Conservation (phyloP, 2,113 vertebrate genomes). For the Passer domesticus region DNA sequence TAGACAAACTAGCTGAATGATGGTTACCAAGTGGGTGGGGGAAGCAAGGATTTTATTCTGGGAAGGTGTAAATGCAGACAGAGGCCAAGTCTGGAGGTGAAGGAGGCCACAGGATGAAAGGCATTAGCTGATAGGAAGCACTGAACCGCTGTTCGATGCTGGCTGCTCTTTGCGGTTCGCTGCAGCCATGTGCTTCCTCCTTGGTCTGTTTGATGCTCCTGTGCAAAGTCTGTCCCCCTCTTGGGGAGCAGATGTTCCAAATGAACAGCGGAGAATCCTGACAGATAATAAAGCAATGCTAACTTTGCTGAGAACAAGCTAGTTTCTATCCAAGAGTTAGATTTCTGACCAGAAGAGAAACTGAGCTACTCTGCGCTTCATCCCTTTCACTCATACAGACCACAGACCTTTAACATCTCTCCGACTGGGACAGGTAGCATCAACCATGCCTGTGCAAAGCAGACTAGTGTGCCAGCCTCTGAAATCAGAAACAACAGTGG, state of each 20-base stretch:
- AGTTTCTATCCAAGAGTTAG: not conserved
- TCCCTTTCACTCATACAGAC: not conserved
- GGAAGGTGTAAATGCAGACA: slow-evolving; percentile 34
- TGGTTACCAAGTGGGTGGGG: slow-evolving; percentile 49
- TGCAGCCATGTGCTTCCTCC: not conserved
- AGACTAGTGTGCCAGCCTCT: not conserved
- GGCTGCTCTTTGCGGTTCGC: not conserved
- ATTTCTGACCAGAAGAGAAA: not conserved
- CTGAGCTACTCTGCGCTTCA: not conserved
- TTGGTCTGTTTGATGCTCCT: not conserved
- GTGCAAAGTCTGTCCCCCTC: not conserved
- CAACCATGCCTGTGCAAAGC: not conserved
- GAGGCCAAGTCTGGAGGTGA: slow-evolving; percentile 52
- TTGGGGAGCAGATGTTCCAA: not conserved
- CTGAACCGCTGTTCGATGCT: not conserved
- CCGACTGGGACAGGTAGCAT: not conserved
- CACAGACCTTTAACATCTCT: not conserved
- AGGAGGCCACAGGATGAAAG: not conserved
- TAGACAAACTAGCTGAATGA: slow-evolving; percentile 23
- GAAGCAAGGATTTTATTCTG: slow-evolving; percentile 43
- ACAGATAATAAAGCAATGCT: not conserved
- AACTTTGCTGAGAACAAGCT: not conserved
- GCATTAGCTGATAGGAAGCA: not conserved
- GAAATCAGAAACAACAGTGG: not conserved
- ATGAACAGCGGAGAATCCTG: not conserved